These are phyloP conservation scores for Myripristis jacobus DNA, from an alignment of 2,797 vertebrate genomes.

Conservation along the genomic window DNA sequence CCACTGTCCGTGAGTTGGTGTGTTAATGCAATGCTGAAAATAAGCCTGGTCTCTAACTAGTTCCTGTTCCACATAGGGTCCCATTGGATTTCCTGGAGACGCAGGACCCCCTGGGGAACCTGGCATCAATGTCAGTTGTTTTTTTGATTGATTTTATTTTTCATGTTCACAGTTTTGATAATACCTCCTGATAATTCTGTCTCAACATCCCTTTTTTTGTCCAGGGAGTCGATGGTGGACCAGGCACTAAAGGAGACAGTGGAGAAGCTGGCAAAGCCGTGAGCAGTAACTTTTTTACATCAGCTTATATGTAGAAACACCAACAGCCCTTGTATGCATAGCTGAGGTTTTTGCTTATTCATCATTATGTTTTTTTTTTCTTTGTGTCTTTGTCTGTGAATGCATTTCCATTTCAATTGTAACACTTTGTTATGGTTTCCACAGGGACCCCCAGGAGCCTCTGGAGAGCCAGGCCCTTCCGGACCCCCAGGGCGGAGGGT, in stretches of 20 bases:
- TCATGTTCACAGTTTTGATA: background rate
- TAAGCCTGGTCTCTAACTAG: slow-evolving; percentile 2
- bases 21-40: slow-evolving; percentile 20
- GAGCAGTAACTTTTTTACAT: slow-evolving; percentile 42
- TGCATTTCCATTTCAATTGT: slow-evolving; percentile 20
- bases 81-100: slow-evolving; percentile 91
- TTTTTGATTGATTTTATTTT: background rate
- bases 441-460: slow-evolving; percentile 90
- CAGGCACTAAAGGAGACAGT: slow-evolving; percentile 89
- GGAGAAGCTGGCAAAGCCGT: slow-evolving; percentile 88
- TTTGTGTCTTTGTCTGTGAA: slow-evolving; percentile 14
- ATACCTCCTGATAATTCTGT: background rate
- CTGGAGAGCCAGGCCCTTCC: slow-evolving; percentile 89
- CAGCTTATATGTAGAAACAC: background rate
- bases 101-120: slow-evolving; percentile 88
- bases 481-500: slow-evolving; percentile 93
- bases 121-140: slow-evolving; percentile 84
- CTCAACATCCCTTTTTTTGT: background rate
- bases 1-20: slow-evolving; percentile 2
- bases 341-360: slow-evolving; percentile 20
- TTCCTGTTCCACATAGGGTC: slow-evolving; percentile 81
- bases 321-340: background rate
- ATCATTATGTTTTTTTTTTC: background rate
- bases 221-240: slow-evolving; percentile 87
- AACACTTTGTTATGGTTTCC: slow-evolving; percentile 4